Percentiles rank a stretch among this genome's conserved stretches.
phyloP scores from a whole-genome alignment of 2,888 invertebrate species.

The Galerucella calmariensis region DNA sequence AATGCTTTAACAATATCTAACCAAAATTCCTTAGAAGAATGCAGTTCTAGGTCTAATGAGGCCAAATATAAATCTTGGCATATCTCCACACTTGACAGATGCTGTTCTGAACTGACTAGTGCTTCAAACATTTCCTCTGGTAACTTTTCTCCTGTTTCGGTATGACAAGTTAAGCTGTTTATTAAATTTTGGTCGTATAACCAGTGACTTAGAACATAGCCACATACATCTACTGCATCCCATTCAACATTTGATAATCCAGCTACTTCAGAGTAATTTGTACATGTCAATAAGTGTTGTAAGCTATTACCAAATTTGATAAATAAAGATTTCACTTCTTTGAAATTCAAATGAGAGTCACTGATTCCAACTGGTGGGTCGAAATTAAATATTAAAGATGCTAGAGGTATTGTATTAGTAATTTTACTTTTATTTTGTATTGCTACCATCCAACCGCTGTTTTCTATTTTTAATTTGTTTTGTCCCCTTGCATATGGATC shows the following conservation, averaged over 20 bases:
- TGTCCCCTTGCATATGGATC: constrained; percentile 81
- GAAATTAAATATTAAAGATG: constrained; percentile 88
- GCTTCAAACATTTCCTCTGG: constrained; percentile 74
- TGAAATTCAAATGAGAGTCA: constrained; percentile 75
- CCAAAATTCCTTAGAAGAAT: constrained; percentile 85
- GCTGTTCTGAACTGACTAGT: constrained; percentile 73
- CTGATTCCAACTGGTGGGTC: constrained; percentile 74
- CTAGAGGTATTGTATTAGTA: constrained; percentile 76
- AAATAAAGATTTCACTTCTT: constrained; percentile 82
- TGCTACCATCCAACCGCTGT: constrained; percentile 82
- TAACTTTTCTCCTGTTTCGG: constrained; percentile 77
- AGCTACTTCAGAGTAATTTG: constrained; percentile 84
- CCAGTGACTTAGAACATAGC: constrained; percentile 86
- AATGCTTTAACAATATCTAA: constrained; percentile 78
- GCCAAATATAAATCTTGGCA: constrained; percentile 85
- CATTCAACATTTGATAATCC: constrained; percentile 91
- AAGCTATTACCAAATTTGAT: constrained; percentile 88
- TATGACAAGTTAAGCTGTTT: constrained; percentile 77
- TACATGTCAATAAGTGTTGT: constrained; percentile 85
- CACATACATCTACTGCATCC: constrained; percentile 89
- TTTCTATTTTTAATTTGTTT: constrained; percentile 71
- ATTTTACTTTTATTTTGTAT: constrained; percentile 78
- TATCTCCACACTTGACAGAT: constrained; percentile 83
- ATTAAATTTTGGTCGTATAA: constrained; percentile 68
- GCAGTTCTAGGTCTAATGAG: constrained; percentile 84